Conservation (phyloP, 2,797 vertebrate genomes). For the Trachurus trachurus region DNA sequence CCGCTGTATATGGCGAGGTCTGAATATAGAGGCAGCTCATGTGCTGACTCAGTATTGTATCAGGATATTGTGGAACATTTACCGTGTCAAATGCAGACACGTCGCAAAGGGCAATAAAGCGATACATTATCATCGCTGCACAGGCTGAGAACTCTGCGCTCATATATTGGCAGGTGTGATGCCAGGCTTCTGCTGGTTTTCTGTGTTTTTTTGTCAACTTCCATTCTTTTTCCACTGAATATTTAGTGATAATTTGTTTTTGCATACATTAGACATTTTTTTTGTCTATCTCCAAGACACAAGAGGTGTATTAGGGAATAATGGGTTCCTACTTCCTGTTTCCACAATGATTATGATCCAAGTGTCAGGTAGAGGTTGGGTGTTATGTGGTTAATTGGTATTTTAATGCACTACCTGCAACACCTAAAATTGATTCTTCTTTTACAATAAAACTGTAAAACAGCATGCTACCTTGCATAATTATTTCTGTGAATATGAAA, state of each 20-base stretch:
- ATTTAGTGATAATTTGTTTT: conserved; percentile 68
- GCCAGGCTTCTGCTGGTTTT: conserved; percentile 56
- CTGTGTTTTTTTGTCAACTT: conserved; percentile 56
- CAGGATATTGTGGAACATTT: conserved; percentile 75
- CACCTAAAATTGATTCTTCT: conserved; percentile 82
- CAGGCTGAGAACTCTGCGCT: conserved; percentile 40
- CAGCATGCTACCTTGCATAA: conserved; percentile 74
- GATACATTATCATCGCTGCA: conserved; percentile 62
- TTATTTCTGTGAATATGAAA: conserved; percentile 75
- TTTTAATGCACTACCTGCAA: conserved; percentile 78
- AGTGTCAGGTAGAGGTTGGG: conserved; percentile 72
- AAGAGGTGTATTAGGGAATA: conserved; percentile 62
- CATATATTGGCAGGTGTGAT: conserved; percentile 35
- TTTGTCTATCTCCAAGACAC: conserved; percentile 17
- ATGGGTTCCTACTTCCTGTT: conserved; percentile 65
- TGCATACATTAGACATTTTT: conserved; percentile 58
- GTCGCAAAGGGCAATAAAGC: conserved; percentile 66
- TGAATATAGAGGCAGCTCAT: conserved; percentile 71
- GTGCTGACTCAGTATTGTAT: conserved; percentile 81
- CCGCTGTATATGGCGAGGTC: conserved; percentile 55
- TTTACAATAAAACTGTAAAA: conserved; percentile 79
- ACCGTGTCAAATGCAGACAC: conserved; percentile 73
- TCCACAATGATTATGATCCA: conserved; percentile 62
- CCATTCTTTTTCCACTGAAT: conserved; percentile 53
- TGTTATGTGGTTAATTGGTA: conserved; percentile 83